phyloP scores from a whole-genome alignment of 2,888 invertebrate genomes.

The Tipula helvola region DNA sequence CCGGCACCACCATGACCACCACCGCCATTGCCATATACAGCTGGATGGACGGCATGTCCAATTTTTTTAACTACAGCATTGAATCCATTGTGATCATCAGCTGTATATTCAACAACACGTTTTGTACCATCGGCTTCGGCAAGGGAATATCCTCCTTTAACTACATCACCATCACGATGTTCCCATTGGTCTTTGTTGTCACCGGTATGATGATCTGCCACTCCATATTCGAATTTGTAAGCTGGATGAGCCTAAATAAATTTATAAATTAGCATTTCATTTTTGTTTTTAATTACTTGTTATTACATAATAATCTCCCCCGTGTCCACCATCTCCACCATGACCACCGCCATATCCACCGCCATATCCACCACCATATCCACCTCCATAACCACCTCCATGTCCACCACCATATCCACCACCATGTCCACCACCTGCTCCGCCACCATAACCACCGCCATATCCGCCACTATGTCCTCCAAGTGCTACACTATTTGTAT shows the following conservation, averaged over 20 bases:
- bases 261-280: not conserved
- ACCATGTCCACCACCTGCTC: not conserved
- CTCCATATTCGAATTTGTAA: constrained; percentile 38
- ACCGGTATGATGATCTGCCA: constrained; percentile 38
- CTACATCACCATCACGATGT: constrained; percentile 39
- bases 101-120: constrained; percentile 38
- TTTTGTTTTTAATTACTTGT: not conserved
- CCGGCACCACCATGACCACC: constrained; percentile 13
- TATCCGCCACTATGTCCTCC: constrained; percentile 13
- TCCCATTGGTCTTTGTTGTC: constrained; percentile 39
- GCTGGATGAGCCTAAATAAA: constrained; percentile 30
- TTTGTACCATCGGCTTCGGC: constrained; percentile 39
- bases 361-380: not conserved
- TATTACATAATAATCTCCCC: constrained; percentile 5
- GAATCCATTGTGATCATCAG: constrained; percentile 39
- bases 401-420: constrained; percentile 14
- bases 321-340: constrained; percentile 16
- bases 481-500: not conserved
- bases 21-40: constrained; percentile 14
- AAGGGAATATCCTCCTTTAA: constrained; percentile 38
- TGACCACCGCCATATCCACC: constrained; percentile 14
- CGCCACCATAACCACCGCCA: constrained; percentile 16
- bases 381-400: constrained; percentile 17
- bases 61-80: constrained; percentile 39
- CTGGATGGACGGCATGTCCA: constrained; percentile 26